These are phyloP conservation scores for Mormyrus proboscirostris DNA, from an alignment of 2,797 vertebrate genomes.

Conservation along the genomic window DNA sequence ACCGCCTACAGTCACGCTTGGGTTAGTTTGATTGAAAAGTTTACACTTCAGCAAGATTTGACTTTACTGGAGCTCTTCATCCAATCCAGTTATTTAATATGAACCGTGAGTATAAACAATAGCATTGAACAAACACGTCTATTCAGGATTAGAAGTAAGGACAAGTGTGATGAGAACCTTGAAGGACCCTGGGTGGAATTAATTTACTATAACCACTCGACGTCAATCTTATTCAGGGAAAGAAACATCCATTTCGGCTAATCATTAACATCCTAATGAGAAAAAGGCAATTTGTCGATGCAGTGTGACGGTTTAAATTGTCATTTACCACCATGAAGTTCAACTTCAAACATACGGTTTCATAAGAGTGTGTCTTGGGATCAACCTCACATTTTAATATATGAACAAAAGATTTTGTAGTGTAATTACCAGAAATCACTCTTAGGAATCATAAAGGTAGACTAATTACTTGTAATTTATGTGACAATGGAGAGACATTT, in stretches of 20 bases:
- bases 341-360: conserved; percentile 13
- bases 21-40: neutral
- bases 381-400: neutral
- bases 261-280: conserved; percentile 42
- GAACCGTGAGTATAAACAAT: neutral
- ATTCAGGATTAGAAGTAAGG: neutral
- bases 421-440: neutral
- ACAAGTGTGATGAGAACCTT: conserved; percentile 4
- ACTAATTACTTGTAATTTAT: conserved; percentile 9
- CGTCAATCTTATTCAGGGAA: conserved; percentile 19
- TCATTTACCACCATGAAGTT: conserved; percentile 19
- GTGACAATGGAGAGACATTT: neutral
- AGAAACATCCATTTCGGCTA: conserved; percentile 23
- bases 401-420: neutral
- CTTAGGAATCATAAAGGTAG: neutral
- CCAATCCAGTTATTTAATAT: neutral
- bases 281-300: conserved; percentile 16
- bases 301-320: conserved; percentile 18
- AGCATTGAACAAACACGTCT: neutral
- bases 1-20: conserved; percentile 10
- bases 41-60: conserved; percentile 4
- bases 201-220: conserved; percentile 14
- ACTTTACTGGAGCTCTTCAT: neutral
- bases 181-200: conserved; percentile 14
- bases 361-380: neutral